Evolutionary conservation across 2,113 vertebrate genomes (phyloP).

Genomic region (Romanogobio albipinnatus): DNA sequence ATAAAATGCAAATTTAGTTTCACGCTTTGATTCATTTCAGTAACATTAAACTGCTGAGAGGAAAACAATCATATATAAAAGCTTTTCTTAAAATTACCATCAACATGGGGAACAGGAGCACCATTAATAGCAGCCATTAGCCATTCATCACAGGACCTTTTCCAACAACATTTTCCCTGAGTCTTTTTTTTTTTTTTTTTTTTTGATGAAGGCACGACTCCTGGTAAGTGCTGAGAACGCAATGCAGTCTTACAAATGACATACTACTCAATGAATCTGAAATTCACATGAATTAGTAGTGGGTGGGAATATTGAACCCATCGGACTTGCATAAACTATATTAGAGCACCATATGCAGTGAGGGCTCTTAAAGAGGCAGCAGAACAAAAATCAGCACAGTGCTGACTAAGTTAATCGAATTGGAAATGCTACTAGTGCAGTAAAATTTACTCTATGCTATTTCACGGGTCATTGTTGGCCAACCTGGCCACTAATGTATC

Average conservation of each 20-base stretch:
- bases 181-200: constrained; percentile 14
- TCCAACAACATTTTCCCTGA: constrained; percentile 28
- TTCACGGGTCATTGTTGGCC: not conserved
- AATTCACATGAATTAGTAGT: constrained; percentile 17
- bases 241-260: constrained; percentile 13
- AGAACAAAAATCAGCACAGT: not conserved
- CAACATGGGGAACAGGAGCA: constrained; percentile 14
- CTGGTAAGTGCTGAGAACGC: constrained; percentile 16
- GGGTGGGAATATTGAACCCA: not conserved
- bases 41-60: constrained; percentile 7
- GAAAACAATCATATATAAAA: constrained; percentile 39
- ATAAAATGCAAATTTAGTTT: not conserved
- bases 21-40: constrained; percentile 26
- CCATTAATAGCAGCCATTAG: constrained; percentile 32
- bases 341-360: not conserved
- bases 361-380: constrained; percentile 19
- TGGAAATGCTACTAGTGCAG: constrained; percentile 16
- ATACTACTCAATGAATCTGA: constrained; percentile 31
- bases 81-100: constrained; percentile 24
- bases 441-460: constrained; percentile 1
- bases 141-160: constrained; percentile 15
- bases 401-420: not conserved
- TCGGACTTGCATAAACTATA: constrained; percentile 12
- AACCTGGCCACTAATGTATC: not conserved
- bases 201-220: not conserved